Evolutionary conservation across 2,113 vertebrate species (phyloP).

Genomic region (Lepus americanus): DNA sequence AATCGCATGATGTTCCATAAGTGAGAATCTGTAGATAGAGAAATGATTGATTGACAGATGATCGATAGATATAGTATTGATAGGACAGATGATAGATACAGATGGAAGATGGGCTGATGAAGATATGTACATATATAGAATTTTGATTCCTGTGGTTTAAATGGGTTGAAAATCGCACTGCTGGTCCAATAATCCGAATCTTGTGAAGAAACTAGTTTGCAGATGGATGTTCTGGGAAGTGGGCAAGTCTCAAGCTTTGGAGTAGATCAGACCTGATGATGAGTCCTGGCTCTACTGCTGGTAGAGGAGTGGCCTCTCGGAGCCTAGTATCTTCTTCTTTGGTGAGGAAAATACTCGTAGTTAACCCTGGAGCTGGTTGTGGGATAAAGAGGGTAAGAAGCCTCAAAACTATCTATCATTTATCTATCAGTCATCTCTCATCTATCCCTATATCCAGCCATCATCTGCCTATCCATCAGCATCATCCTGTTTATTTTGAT

Average conservation of each 20-base stretch:
- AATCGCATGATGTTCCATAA: neutral
- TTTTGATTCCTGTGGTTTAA: neutral
- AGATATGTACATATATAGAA: no score
- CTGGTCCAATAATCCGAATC: neutral
- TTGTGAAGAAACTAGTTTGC: slow-evolving; percentile 10
- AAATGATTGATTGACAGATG: no score
- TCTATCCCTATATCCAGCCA: no score
- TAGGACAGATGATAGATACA: no score
- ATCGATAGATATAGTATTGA: neutral
- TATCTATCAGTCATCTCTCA: neutral
- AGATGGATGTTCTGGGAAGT: neutral
- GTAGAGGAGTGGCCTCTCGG: neutral
- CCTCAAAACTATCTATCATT: neutral
- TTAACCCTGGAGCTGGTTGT: neutral
- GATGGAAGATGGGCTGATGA: no score
- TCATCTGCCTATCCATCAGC: neutral
- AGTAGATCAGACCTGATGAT: neutral
- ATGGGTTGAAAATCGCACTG: neutral
- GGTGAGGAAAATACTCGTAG: neutral
- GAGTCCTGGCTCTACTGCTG: neutral
- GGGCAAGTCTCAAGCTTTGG: neutral
- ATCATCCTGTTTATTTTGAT: neutral
- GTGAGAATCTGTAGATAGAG: neutral
- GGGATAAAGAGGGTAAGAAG: neutral
- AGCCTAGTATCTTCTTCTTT: neutral